A percentile compares a stretch with the other conserved stretches of the same genome.
Evolutionary conservation across 2,113 vertebrate species (phyloP).

Genomic region (Tragulus kanchil): DNA sequence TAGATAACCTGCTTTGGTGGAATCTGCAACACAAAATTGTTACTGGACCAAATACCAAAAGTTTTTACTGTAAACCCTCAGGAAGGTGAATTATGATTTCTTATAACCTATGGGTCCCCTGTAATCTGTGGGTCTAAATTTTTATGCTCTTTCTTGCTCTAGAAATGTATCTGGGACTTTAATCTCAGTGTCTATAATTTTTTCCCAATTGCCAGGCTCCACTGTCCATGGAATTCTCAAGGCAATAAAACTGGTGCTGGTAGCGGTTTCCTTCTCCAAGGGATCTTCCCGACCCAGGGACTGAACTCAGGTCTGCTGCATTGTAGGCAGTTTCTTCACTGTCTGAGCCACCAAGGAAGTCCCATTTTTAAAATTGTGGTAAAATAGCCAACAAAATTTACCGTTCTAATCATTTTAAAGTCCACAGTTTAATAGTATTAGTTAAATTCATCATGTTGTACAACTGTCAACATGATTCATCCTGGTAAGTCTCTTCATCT

Average conservation of each 20-base stretch:
- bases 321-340: background rate
- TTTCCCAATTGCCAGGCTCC: background rate
- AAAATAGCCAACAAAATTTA: conserved; percentile 1
- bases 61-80: background rate
- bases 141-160: background rate
- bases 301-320: background rate
- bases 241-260: background rate
- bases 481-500: background rate
- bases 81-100: background rate
- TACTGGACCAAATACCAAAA: background rate
- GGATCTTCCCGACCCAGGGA: background rate
- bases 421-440: background rate
- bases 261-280: background rate
- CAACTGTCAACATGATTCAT: background rate
- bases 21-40: background rate
- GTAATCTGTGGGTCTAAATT: background rate
- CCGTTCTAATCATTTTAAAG: background rate
- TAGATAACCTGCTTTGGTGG: background rate
- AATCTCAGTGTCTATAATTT: background rate
- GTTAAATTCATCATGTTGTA: background rate
- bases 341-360: background rate
- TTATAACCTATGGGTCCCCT: background rate
- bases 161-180: background rate
- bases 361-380: background rate
- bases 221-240: background rate